Evolutionary conservation across 2,113 vertebrate species (phyloP).

Genomic region (Oncorhynchus nerka): DNA sequence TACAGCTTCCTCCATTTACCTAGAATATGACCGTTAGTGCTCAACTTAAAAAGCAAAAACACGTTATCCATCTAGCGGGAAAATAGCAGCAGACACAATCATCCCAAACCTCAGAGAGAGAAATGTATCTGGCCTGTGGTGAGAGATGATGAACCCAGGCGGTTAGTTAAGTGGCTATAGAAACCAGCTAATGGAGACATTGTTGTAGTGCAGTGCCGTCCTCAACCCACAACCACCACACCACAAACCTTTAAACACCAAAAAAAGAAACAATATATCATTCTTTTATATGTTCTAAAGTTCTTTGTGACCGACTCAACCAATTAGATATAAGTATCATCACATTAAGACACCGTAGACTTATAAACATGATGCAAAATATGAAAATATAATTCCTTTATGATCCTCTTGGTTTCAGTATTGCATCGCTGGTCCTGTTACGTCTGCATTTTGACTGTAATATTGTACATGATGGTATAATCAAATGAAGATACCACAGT

Average conservation of each 20-base stretch:
- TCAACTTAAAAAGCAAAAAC: neutral
- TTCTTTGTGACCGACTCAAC: no score
- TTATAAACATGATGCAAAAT: slow-evolving; percentile 31
- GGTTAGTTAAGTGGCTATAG: neutral
- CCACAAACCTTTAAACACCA: slow-evolving; percentile 50
- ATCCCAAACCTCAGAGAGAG: slow-evolving; percentile 35
- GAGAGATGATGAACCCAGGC: neutral
- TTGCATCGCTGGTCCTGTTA: neutral
- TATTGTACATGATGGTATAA: no score
- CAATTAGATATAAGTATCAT: no score
- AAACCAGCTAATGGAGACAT: slow-evolving; percentile 3
- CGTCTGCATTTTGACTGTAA: no score
- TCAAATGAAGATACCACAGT: no score
- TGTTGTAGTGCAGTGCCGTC: slow-evolving; percentile 31
- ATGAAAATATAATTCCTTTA: neutral
- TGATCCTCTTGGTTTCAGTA: neutral
- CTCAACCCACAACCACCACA: slow-evolving; percentile 34
- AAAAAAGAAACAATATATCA: neutral
- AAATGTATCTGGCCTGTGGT: slow-evolving; percentile 10
- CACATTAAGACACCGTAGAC: no score
- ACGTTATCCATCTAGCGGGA: slow-evolving; percentile 30
- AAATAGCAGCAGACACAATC: slow-evolving; percentile 13
- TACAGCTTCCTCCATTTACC: neutral
- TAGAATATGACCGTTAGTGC: neutral
- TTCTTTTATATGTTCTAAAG: neutral